A percentile compares a stretch with the other conserved stretches of the same genome.
Evolutionary conservation across 1,140 invertebrate genomes (phyloP).

Genomic region (Campoletis sonorensis): DNA sequence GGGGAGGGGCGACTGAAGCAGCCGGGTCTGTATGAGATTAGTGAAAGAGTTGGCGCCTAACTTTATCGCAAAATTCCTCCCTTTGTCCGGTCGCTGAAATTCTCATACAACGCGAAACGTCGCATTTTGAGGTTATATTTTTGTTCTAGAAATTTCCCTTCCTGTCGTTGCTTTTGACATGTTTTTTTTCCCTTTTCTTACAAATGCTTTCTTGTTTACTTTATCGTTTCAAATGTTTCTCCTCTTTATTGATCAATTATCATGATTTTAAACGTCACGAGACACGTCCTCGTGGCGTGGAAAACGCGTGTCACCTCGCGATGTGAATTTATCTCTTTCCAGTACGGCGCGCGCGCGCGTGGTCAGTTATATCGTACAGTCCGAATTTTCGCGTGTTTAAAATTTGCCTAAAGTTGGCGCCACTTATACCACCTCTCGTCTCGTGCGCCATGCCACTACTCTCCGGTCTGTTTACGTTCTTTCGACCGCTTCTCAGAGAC

Average conservation of each 20-base stretch:
- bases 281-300: neutral
- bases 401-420: constrained; percentile 6
- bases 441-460: no score
- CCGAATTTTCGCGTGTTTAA: neutral
- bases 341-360: neutral
- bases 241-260: neutral
- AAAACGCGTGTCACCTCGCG: neutral
- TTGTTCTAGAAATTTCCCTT: neutral
- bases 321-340: neutral
- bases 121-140: neutral
- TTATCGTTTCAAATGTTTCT: neutral
- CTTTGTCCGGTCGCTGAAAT: neutral
- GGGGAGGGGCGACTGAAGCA: neutral
- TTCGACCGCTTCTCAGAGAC: neutral
- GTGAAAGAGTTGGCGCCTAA: constrained; percentile 1
- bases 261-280: neutral
- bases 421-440: neutral
- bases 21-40: constrained; percentile 5
- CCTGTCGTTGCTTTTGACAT: neutral
- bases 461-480: neutral
- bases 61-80: neutral
- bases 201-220: neutral
- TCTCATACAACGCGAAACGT: neutral
- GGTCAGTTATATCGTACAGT: neutral
- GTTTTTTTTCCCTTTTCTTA: neutral